phyloP scores from a whole-genome alignment of 2,888 invertebrate species.

The Drosophila diplacantha region DNA sequence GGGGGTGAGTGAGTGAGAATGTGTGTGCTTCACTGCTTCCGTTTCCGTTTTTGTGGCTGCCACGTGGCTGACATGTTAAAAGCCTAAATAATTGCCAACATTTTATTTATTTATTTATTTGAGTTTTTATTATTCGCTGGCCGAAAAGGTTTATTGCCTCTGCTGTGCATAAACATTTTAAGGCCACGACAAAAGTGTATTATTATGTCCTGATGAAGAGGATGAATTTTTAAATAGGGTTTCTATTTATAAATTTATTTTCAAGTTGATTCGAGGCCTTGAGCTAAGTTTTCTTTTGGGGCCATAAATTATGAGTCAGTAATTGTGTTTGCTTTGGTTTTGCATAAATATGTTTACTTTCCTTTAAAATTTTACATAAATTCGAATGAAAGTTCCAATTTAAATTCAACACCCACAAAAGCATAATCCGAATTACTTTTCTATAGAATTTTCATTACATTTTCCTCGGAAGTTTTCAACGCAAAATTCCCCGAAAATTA shows the following conservation, averaged over 20 bases:
- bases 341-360: background rate
- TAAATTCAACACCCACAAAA: background rate
- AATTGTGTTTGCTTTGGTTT: background rate
- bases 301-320: background rate
- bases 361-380: background rate
- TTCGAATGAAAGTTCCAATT: too few relatives aligned
- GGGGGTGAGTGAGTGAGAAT: constrained; percentile 1
- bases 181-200: constrained; percentile 16
- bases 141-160: constrained; percentile 15
- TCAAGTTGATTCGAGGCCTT: background rate
- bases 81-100: constrained; percentile 60
- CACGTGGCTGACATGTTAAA: constrained; percentile 64
- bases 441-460: background rate
- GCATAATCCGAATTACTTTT: background rate
- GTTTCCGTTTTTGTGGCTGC: constrained; percentile 57
- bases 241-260: background rate
- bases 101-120: constrained; percentile 50
- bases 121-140: constrained; percentile 13
- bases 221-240: background rate
- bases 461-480: background rate
- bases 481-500: background rate
- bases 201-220: constrained; percentile 6
- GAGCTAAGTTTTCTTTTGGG: background rate
- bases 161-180: constrained; percentile 16
- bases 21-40: constrained; percentile 41